Conservation (phyloP, 2,888 invertebrate species). For the Eristalis arbustorum region DNA sequence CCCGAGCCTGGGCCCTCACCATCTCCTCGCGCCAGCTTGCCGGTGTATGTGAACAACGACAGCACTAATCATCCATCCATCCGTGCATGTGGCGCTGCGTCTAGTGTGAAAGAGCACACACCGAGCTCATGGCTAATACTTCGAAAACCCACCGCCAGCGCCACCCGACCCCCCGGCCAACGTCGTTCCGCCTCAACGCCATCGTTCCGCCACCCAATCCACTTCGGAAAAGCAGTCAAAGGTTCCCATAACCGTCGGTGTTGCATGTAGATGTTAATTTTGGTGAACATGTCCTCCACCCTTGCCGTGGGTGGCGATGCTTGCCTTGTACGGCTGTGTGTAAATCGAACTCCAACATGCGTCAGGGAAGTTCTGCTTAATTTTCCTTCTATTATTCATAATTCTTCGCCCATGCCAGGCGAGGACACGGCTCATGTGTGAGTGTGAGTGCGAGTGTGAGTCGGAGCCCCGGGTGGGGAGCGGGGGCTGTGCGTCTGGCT, state of each 20-base stretch:
- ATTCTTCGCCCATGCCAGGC: slow-evolving; percentile 33
- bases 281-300: slow-evolving; percentile 55
- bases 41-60: background rate
- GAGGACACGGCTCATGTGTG: background rate
- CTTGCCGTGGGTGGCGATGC: background rate
- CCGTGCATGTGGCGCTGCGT: slow-evolving; percentile 42
- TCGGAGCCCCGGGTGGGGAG: background rate
- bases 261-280: slow-evolving; percentile 59
- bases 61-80: slow-evolving; percentile 30
- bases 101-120: slow-evolving; percentile 60
- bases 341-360: slow-evolving; percentile 44
- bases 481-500: slow-evolving; percentile 5
- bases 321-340: background rate
- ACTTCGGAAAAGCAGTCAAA: slow-evolving; percentile 26
- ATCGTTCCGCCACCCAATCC: background rate
- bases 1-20: too few species aligned
- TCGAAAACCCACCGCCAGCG: background rate
- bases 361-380: slow-evolving; percentile 64
- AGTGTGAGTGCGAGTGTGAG: background rate
- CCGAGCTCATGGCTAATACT: slow-evolving; percentile 50
- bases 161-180: background rate
- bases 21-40: background rate
- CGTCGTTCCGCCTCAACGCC: background rate
- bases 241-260: slow-evolving; percentile 37
- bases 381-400: slow-evolving; percentile 68